Percentiles rank a stretch among this genome's conserved stretches.
phyloP scores from a whole-genome alignment of 2,888 invertebrate species.

The Spodoptera picta region DNA sequence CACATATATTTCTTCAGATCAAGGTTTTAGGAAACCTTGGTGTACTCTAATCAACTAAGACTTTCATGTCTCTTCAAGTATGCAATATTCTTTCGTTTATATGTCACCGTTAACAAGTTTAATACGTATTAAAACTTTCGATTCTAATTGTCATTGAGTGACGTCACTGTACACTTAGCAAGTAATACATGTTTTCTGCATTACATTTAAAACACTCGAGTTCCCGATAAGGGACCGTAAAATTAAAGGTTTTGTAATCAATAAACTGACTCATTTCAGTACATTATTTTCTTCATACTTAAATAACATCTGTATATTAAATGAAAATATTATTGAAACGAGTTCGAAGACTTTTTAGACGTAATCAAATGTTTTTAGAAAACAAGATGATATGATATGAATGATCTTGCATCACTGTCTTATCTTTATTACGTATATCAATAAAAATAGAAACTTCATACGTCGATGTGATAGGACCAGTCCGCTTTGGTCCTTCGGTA shows the following conservation, averaged over 20 bases:
- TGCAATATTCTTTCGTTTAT: too few species aligned
- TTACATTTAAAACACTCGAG: not conserved
- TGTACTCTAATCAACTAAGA: too few species aligned
- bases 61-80: too few species aligned
- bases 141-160: constrained; percentile 2
- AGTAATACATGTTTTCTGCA: not conserved
- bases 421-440: constrained; percentile 1
- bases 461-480: not conserved
- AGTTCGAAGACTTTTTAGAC: constrained; percentile 2
- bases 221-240: constrained; percentile 18
- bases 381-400: constrained; percentile 15
- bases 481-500: not conserved
- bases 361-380: constrained; percentile 19
- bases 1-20: too few species aligned
- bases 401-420: constrained; percentile 26
- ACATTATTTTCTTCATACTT: constrained; percentile 12
- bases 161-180: constrained; percentile 1
- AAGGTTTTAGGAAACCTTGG: too few species aligned
- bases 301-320: not conserved
- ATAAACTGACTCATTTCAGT: constrained; percentile 20
- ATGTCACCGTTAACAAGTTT: too few species aligned
- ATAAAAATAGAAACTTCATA: constrained; percentile 1
- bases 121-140: not conserved
- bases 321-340: constrained; percentile 41
- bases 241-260: constrained; percentile 3